Base-by-base conservation (phyloP, 2,797 vertebrate species). In the Oryzias sinensis region DNA sequence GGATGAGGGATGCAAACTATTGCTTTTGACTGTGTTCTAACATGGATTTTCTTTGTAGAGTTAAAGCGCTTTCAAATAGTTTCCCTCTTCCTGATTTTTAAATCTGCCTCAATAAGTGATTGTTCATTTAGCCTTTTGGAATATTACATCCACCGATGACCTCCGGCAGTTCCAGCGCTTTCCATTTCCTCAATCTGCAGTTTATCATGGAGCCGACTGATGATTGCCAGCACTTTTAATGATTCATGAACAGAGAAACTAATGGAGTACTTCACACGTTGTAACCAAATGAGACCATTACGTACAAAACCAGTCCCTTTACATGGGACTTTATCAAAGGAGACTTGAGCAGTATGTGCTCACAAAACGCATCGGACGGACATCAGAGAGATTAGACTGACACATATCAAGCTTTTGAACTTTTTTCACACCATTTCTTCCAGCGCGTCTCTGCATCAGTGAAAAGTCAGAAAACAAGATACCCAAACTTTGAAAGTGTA, bases 211-310 rank as follows among this genome's bases (percentile, higher is more conserved):
- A 84, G 80, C 81, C 20, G 79, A 79, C 80, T 83, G 87, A 88
- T 89, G 87, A 90, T 90, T 88, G 85, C 85, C 83, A 80, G 84
- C 75, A 79, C 83, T 91, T 47, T 47, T 90, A 91, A 91, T 91
- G 90, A 91, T 91, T 92, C 86, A 92, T 90, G 90, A 91, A 89
- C 79, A 70, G 82, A 83, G 81, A 74, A 87, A 85, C 86, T 90
- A 91, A 91, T 91, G 88, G 88, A 89, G 82, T 88, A 81, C 88
- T 91, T 91, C 86, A 88, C 86, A 89, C 80, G 62, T 89, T 87
- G 83, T 90, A 90, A 91, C 91, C 82, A 77, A 91, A 85, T 85
- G 84, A 87, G 87, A 76, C 85, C 85, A 87, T 91, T 90, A 90
- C 82, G 75, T 72, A 11, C 43, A 79, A 84, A 85, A 85, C 81